Evolutionary conservation across 2,888 invertebrate species (phyloP).

Genomic region (Alloplasta piceator): DNA sequence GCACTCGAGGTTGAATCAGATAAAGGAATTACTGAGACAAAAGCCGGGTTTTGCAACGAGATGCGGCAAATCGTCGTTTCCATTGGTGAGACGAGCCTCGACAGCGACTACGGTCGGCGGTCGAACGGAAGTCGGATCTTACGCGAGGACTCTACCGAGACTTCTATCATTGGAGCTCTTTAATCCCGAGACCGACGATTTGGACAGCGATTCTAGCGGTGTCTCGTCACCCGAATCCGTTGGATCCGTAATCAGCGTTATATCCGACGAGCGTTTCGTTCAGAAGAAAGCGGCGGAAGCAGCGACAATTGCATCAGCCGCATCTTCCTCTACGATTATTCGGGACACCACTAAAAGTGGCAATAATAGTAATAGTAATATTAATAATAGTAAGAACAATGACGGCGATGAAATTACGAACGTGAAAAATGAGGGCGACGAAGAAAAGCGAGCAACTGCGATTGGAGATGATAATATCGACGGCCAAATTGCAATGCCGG

Average conservation of each 20-base stretch:
- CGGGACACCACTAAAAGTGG: too few species aligned
- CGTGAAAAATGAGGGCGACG: neutral
- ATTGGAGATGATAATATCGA: slow-evolving; percentile 88
- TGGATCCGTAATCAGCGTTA: slow-evolving; percentile 93
- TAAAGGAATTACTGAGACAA: slow-evolving; percentile 88
- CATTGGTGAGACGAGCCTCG: slow-evolving; percentile 89
- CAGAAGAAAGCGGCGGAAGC: slow-evolving; percentile 67
- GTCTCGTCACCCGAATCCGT: slow-evolving; percentile 95
- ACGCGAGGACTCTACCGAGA: slow-evolving; percentile 89
- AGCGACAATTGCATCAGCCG: neutral
- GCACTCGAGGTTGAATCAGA: slow-evolving; percentile 88
- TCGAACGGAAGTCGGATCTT: slow-evolving; percentile 85
- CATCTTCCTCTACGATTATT: too few species aligned
- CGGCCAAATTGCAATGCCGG: slow-evolving; percentile 90
- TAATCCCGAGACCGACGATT: slow-evolving; percentile 95
- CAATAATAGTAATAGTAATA: too few species aligned
- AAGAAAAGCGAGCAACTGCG: slow-evolving; percentile 58
- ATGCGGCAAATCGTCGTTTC: slow-evolving; percentile 85
- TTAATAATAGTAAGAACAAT: neutral
- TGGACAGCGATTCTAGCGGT: slow-evolving; percentile 95
- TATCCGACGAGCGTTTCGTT: slow-evolving; percentile 86
- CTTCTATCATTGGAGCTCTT: slow-evolving; percentile 92
- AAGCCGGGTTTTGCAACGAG: slow-evolving; percentile 87
- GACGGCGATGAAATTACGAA: slow-evolving; percentile 23
- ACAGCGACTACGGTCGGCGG: slow-evolving; percentile 84